Conservation (phyloP, 2,888 invertebrate genomes). For the Taphrorychus bicolor region DNA sequence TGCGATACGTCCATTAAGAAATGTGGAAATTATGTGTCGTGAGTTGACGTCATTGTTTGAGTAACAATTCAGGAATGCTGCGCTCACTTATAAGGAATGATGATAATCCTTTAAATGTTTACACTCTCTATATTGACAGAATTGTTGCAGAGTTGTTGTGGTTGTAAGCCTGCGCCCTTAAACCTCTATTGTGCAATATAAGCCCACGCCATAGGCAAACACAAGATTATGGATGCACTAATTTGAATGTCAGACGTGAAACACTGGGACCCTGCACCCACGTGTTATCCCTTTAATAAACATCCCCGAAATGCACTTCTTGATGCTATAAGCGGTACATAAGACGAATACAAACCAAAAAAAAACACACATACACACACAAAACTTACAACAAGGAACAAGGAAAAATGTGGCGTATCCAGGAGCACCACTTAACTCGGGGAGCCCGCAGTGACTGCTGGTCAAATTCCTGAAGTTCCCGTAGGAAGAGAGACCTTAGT, state of each 20-base stretch:
- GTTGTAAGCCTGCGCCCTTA: too few species aligned
- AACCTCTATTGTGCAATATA: too few species aligned
- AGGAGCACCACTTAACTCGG: conserved; percentile 62
- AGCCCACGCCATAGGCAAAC: too few species aligned
- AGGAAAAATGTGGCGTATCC: conserved; percentile 46
- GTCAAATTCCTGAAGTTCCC: conserved; percentile 42
- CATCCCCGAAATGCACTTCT: too few species aligned
- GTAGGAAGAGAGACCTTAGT: conserved; percentile 41
- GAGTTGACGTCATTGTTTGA: neutral
- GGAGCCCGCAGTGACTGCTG: conserved; percentile 60
- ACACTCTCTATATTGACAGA: too few species aligned
- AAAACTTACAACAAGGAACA: conserved; percentile 54
- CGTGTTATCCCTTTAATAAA: neutral
- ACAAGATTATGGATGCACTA: too few species aligned
- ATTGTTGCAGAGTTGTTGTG: too few species aligned
- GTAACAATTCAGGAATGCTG: neutral
- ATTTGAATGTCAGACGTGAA: too few species aligned
- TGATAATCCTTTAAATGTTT: too few species aligned
- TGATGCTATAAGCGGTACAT: too few species aligned
- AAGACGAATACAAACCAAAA: too few species aligned
- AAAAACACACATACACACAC: conserved; percentile 13
- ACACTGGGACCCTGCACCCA: neutral
- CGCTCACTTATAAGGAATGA: neutral
- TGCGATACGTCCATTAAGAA: neutral
- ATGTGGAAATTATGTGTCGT: neutral